phyloP scores from a whole-genome alignment of 2,113 vertebrate species.

The Caranx ignobilis region DNA sequence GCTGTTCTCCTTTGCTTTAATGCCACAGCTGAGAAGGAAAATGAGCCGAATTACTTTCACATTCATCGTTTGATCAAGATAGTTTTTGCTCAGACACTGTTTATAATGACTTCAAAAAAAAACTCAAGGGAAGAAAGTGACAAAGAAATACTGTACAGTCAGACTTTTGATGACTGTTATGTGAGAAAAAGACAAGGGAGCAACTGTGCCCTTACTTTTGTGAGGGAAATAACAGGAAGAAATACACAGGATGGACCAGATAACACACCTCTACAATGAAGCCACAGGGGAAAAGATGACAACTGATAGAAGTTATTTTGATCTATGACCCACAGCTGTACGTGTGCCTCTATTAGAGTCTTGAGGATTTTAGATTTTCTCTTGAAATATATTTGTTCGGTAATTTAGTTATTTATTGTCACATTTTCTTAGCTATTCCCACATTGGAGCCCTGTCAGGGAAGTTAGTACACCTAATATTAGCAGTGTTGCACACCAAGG shows the following conservation, averaged over 20 bases:
- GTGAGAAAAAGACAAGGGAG: background rate
- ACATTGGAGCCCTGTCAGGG: too few species aligned
- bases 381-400: background rate
- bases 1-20: background rate
- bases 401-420: background rate
- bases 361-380: background rate
- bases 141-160: background rate
- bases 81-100: background rate
- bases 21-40: conserved; percentile 10
- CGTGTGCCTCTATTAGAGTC: background rate
- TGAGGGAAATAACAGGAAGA: background rate
- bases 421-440: too few species aligned
- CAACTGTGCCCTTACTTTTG: background rate
- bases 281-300: background rate
- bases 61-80: conserved; percentile 20
- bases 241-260: background rate
- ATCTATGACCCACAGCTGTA: background rate
- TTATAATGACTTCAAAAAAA: conserved; percentile 10
- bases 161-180: background rate
- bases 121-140: conserved; percentile 17
- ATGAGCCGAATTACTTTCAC: background rate
- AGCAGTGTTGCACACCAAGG: too few species aligned
- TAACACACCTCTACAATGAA: background rate
- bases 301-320: background rate
- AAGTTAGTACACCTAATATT: too few species aligned